phyloP scores from a whole-genome alignment of 2,888 invertebrate genomes.

The Epinotia nisella region DNA sequence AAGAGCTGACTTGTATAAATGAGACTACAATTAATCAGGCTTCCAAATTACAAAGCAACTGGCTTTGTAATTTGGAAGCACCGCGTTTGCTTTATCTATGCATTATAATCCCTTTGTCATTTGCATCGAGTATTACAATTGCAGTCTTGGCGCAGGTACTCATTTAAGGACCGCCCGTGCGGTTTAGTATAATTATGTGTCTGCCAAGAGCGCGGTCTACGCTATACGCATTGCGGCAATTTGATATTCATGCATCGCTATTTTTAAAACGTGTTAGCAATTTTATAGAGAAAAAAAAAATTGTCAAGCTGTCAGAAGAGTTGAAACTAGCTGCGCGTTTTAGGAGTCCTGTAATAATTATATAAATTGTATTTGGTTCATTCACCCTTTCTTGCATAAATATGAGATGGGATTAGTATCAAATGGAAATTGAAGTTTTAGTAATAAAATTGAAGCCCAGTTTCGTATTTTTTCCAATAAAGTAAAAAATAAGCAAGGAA shows the following conservation, averaged over 20 bases:
- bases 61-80: constrained; percentile 28
- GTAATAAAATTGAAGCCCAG: too few species aligned
- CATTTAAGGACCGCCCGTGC: constrained; percentile 38
- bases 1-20: constrained; percentile 1
- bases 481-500: too few species aligned
- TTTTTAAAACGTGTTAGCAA: constrained; percentile 20
- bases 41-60: too few species aligned
- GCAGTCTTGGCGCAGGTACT: constrained; percentile 35
- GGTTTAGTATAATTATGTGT: constrained; percentile 34
- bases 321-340: not conserved
- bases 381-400: too few species aligned
- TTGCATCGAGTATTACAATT: constrained; percentile 28
- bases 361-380: too few species aligned
- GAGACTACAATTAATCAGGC: constrained; percentile 22
- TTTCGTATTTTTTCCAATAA: too few species aligned
- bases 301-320: constrained; percentile 1
- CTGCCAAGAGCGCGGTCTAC: constrained; percentile 15
- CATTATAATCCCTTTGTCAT: constrained; percentile 31
- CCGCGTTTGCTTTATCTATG: constrained; percentile 18
- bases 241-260: constrained; percentile 21
- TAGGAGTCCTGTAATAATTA: too few species aligned
- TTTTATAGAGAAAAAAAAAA: constrained; percentile 1
- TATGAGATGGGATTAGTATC: too few species aligned
- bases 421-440: too few species aligned
- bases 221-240: constrained; percentile 35